A percentile compares a stretch with the other conserved stretches of the same genome.
Evolutionary conservation across 1,140 invertebrate genomes (phyloP).

Genomic region (Monomorium pharaonis): DNA sequence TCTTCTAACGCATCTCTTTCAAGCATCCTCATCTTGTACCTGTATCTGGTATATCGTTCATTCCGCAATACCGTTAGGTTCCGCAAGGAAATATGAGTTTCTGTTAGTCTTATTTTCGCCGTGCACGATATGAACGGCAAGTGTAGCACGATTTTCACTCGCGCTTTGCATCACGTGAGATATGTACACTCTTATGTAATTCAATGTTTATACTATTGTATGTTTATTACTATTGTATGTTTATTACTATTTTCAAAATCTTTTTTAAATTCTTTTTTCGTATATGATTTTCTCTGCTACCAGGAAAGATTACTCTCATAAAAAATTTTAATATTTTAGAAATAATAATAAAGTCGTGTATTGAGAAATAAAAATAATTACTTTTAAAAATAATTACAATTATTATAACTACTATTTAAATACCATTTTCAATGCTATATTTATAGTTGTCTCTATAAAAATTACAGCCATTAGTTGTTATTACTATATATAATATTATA

Average conservation of each 20-base stretch:
- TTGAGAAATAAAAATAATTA: too few relatives aligned
- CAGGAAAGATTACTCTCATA: background rate
- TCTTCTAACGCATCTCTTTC: background rate
- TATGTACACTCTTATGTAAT: slow-evolving; percentile 29
- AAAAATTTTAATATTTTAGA: background rate
- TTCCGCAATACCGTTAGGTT: slow-evolving; percentile 30
- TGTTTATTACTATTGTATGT: background rate
- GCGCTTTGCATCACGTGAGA: slow-evolving; percentile 25
- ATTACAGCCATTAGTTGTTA: too few relatives aligned
- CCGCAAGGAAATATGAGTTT: slow-evolving; percentile 33
- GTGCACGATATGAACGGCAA: background rate
- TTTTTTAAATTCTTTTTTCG: background rate
- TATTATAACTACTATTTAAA: too few relatives aligned
- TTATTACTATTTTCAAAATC: background rate
- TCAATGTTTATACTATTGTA: too few relatives aligned
- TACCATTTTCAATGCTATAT: too few relatives aligned
- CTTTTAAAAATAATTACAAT: too few relatives aligned
- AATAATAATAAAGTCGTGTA: background rate
- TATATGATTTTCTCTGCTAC: background rate
- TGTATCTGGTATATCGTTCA: background rate
- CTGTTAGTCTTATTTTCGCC: slow-evolving; percentile 33
- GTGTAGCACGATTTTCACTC: slow-evolving; percentile 34
- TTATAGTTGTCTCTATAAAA: too few relatives aligned
- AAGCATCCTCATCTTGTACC: background rate
- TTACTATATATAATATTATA: too few relatives aligned